Evolutionary conservation across 2,888 invertebrate species (phyloP).

Genomic region (Diplolepis rosae): DNA sequence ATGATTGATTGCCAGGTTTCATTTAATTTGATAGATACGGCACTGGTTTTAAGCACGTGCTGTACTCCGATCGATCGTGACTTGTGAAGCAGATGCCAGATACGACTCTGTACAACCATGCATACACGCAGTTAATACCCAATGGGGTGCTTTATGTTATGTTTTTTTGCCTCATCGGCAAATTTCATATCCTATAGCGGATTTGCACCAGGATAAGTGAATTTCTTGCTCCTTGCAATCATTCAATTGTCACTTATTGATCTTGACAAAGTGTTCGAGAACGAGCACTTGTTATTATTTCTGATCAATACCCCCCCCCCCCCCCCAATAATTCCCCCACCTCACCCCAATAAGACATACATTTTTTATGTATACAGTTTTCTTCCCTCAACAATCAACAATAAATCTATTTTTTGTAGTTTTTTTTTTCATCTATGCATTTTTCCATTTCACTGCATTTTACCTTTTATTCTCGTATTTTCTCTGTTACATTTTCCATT

Average conservation of each 20-base stretch:
- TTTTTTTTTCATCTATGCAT: not conserved
- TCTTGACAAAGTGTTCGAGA: conserved; percentile 6
- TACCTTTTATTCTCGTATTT: not conserved
- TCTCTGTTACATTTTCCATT: not conserved
- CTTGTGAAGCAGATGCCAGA: conserved; percentile 19
- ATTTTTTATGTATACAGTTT: not conserved
- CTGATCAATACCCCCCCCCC: not conserved
- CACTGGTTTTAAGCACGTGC: conserved; percentile 24
- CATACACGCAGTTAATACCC: conserved; percentile 17
- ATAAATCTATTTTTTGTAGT: not conserved
- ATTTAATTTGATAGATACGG: conserved; percentile 30
- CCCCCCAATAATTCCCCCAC: too few relatives aligned
- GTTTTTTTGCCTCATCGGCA: not conserved
- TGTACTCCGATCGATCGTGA: not conserved
- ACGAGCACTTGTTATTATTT: conserved; percentile 17
- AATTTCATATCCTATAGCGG: not conserved
- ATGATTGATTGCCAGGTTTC: conserved; percentile 14
- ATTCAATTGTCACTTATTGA: conserved; percentile 31
- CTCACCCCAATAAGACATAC: not conserved
- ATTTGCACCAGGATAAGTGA: conserved; percentile 25
- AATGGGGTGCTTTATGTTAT: conserved; percentile 24
- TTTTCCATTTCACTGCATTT: not conserved
- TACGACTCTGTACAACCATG: not conserved
- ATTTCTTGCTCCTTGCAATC: conserved; percentile 15
- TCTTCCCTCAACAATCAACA: not conserved